Conservation (phyloP, 30 jellyfish, hydroid and myxozoan genomes). For the Rhopilema esculentum region DNA sequence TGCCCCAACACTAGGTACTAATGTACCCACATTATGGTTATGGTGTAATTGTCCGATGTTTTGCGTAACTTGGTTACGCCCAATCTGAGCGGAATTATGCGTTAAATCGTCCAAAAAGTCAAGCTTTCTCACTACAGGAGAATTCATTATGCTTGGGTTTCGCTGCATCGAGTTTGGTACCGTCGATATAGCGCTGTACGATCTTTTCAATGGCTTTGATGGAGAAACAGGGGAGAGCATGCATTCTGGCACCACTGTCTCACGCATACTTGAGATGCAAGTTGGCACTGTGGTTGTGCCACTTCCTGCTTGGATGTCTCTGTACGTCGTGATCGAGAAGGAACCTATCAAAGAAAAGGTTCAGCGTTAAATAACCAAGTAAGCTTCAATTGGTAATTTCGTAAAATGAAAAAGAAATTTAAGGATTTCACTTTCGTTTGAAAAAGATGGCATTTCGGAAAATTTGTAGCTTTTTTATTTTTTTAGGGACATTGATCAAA, state of each 20-base stretch:
- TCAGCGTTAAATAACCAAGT: not conserved
- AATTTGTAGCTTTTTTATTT: not conserved
- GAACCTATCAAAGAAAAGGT: conserved; percentile 13
- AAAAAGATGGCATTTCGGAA: not conserved
- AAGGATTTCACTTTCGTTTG: not conserved
- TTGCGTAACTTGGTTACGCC: conserved; percentile 40
- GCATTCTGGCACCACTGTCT: conserved; percentile 74
- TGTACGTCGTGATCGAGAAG: conserved; percentile 50
- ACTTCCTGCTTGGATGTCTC: conserved; percentile 40
- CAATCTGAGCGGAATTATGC: conserved; percentile 13
- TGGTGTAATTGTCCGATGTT: conserved; percentile 32
- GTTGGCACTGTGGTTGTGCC: conserved; percentile 16
- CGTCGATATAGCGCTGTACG: conserved; percentile 62
- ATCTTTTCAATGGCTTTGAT: conserved; percentile 69
- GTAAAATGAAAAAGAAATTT: not conserved
- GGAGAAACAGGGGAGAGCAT: conserved; percentile 80
- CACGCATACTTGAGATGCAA: conserved; percentile 46
- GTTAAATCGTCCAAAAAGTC: conserved; percentile 43
- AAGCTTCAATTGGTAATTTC: not conserved
- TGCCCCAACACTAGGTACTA: conserved; percentile 14
- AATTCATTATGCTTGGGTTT: conserved; percentile 21
- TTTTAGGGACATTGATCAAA: not conserved
- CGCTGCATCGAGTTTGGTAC: conserved; percentile 30
- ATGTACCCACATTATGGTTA: conserved; percentile 14
- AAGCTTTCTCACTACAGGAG: conserved; percentile 59